These are phyloP conservation scores for Drosophila aff. DNA, from an alignment of 1,140 invertebrate genomes.

Conservation along the genomic window DNA sequence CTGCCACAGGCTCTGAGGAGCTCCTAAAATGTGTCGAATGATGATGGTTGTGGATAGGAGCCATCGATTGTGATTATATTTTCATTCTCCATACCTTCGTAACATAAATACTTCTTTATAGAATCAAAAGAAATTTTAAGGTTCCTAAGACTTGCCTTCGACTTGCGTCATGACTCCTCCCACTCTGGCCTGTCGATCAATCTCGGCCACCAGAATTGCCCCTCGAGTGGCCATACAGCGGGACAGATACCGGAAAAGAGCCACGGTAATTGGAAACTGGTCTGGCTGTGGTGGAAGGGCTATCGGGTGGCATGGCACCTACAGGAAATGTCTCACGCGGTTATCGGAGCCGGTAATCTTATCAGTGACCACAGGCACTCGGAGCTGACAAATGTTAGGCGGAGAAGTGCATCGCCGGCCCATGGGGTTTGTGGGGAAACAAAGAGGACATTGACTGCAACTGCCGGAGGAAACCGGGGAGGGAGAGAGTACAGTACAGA, in stretches of 20 bases:
- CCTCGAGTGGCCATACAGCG: conserved; percentile 7
- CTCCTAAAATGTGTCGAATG: background rate
- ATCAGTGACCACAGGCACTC: conserved; percentile 61
- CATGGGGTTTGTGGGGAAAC: conserved; percentile 49
- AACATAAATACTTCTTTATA: background rate
- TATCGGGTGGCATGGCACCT: conserved; percentile 32
- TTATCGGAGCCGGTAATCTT: conserved; percentile 65
- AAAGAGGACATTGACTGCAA: conserved; percentile 80
- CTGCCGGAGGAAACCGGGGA: conserved; percentile 33
- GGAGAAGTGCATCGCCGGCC: conserved; percentile 60
- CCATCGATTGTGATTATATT: background rate
- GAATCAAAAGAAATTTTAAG: background rate
- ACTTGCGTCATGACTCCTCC: background rate
- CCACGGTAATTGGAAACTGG: conserved; percentile 32
- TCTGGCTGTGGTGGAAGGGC: background rate
- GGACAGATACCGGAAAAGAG: conserved; percentile 1
- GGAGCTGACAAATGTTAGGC: conserved; percentile 69
- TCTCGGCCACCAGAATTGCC: conserved; percentile 5
- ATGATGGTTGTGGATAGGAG: background rate
- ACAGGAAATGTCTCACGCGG: conserved; percentile 61
- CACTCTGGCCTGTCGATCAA: conserved; percentile 19
- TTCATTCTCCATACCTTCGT: background rate
- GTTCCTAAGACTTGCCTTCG: too few relatives aligned
- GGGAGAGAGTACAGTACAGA: background rate
- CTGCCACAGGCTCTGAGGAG: background rate